These are phyloP conservation scores for Acronicta leporina DNA, from an alignment of 2,888 invertebrate genomes.

Conservation along the genomic window DNA sequence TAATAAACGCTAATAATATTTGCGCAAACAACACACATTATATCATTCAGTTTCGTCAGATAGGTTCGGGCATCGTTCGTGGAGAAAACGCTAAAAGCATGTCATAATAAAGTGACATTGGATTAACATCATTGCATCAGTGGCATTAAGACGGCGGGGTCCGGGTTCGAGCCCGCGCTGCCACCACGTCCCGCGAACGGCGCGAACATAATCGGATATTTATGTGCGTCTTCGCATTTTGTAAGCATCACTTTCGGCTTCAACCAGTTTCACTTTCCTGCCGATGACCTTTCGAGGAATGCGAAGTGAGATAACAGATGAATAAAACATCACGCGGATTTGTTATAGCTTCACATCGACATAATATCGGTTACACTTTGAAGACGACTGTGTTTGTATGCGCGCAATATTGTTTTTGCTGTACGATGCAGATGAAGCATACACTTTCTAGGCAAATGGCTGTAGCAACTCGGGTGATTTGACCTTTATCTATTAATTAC, in stretches of 20 bases:
- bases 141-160: slow-evolving; percentile 61
- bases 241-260: slow-evolving; percentile 79
- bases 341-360: slow-evolving; percentile 33
- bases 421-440: slow-evolving; percentile 39
- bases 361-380: slow-evolving; percentile 6
- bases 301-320: slow-evolving; percentile 78
- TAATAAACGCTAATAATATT: slow-evolving; percentile 60
- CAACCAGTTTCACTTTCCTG: slow-evolving; percentile 85
- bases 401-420: slow-evolving; percentile 42
- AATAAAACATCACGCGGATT: slow-evolving; percentile 71
- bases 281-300: slow-evolving; percentile 83
- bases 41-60: slow-evolving; percentile 63
- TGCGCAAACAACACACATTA: slow-evolving; percentile 68
- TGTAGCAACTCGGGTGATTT: slow-evolving; percentile 48
- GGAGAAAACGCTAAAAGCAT: slow-evolving; percentile 65
- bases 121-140: slow-evolving; percentile 74
- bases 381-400: background rate
- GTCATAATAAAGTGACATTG: slow-evolving; percentile 78
- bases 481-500: slow-evolving; percentile 64
- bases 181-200: slow-evolving; percentile 50
- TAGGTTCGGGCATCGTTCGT: slow-evolving; percentile 46
- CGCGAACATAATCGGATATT: slow-evolving; percentile 70
- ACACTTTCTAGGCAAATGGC: slow-evolving; percentile 46
- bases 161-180: slow-evolving; percentile 61
- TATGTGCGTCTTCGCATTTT: slow-evolving; percentile 74